phyloP scores from a whole-genome alignment of 2,113 vertebrate species.

The Pogonocichla stellata region DNA sequence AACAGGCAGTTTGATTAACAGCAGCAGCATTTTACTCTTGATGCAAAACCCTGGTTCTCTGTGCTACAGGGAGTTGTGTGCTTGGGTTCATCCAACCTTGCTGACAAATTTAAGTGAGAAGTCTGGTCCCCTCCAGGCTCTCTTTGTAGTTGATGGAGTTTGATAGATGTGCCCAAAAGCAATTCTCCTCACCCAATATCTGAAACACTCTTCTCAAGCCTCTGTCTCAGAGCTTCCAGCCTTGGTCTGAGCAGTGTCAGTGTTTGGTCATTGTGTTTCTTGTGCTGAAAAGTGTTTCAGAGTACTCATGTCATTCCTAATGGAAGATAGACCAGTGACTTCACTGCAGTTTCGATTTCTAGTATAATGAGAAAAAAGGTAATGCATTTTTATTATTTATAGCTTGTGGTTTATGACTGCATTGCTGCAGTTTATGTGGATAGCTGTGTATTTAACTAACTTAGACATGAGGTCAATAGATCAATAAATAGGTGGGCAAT shows the following conservation, averaged over 20 bases:
- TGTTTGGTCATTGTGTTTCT: background rate
- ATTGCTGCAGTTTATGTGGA: background rate
- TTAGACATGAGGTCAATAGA: background rate
- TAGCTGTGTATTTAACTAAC: background rate
- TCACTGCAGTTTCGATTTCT: background rate
- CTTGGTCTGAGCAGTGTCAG: background rate
- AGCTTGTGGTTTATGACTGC: background rate
- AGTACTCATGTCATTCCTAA: background rate
- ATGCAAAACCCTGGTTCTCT: background rate
- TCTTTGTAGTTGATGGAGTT: background rate
- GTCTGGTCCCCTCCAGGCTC: background rate
- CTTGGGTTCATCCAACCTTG: background rate
- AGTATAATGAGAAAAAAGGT: background rate
- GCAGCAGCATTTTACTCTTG: background rate
- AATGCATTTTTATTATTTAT: background rate
- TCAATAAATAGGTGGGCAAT: background rate
- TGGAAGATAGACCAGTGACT: background rate
- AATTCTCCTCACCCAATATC: background rate
- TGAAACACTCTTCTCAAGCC: background rate
- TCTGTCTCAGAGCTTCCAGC: background rate
- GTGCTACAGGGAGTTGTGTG: background rate
- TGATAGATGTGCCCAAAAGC: background rate
- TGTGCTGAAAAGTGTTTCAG: background rate
- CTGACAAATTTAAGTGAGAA: background rate
- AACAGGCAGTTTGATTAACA: background rate